Percentiles rank a stretch among this genome's conserved stretches.
These are phyloP conservation scores for Heliconius eleuchia DNA, from an alignment of 1,140 invertebrate species.

Conservation along the genomic window DNA sequence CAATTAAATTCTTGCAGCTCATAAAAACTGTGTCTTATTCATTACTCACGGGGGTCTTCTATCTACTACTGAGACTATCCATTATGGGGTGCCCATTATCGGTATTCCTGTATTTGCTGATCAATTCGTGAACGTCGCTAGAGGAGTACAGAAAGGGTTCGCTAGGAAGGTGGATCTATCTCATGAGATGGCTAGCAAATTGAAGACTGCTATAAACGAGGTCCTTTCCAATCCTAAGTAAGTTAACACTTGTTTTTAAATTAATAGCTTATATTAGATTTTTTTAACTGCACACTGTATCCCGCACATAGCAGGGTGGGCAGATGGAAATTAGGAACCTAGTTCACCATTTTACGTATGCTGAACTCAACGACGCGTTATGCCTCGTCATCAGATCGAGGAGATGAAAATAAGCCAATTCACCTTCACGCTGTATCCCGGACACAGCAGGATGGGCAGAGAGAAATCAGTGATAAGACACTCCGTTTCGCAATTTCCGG, in stretches of 20 bases:
- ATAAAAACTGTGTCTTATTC: slow-evolving; percentile 84
- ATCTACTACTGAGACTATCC: slow-evolving; percentile 84
- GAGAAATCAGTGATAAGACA: too few relatives aligned
- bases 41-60: slow-evolving; percentile 87
- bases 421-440: too few relatives aligned
- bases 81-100: slow-evolving; percentile 85
- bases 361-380: too few relatives aligned
- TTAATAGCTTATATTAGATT: too few relatives aligned
- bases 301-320: too few relatives aligned
- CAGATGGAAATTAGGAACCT: too few relatives aligned
- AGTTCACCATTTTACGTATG: too few relatives aligned
- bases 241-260: not conserved
- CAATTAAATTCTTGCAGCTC: slow-evolving; percentile 66
- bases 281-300: too few relatives aligned
- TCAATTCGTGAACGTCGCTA: slow-evolving; percentile 79
- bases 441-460: too few relatives aligned
- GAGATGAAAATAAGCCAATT: too few relatives aligned
- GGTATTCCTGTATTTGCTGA: slow-evolving; percentile 86
- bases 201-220: slow-evolving; percentile 46
- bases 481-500: too few relatives aligned
- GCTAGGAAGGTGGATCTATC: slow-evolving; percentile 44
- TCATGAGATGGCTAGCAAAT: slow-evolving; percentile 34
- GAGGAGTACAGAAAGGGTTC: slow-evolving; percentile 48
- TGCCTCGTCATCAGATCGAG: too few relatives aligned
- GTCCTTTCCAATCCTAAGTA: slow-evolving; percentile 26